phyloP scores from a whole-genome alignment of 2,888 invertebrate genomes.

The Schizaphis graminum region DNA sequence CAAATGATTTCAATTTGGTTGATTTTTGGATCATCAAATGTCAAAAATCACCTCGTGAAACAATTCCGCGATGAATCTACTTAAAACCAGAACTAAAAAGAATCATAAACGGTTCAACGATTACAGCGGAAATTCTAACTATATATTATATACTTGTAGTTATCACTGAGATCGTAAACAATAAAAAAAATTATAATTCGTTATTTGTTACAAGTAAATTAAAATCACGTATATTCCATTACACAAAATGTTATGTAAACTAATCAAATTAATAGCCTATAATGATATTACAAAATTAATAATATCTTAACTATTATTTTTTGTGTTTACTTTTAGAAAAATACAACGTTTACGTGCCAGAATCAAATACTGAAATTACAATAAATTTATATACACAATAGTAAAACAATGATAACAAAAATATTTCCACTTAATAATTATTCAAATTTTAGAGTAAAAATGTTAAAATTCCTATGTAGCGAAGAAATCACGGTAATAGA shows the following conservation, averaged over 20 bases:
- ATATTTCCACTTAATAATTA: neutral
- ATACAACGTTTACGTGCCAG: neutral
- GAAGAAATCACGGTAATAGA: neutral
- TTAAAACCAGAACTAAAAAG: neutral
- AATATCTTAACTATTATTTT: neutral
- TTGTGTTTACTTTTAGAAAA: neutral
- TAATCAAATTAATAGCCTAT: neutral
- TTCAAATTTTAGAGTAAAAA: neutral
- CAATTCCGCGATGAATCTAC: neutral
- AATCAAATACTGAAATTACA: neutral
- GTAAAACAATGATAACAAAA: neutral
- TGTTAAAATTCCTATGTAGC: neutral
- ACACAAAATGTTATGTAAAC: neutral
- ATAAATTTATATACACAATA: neutral
- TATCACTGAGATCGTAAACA: neutral
- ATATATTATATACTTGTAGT: neutral
- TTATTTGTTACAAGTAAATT: neutral
- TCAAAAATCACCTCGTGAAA: neutral
- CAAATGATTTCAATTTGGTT: neutral
- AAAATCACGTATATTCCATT: neutral
- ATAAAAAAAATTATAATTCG: neutral
- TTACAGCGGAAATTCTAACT: neutral
- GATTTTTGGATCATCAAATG: neutral
- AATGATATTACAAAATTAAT: neutral
- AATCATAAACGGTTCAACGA: neutral